Conservation (phyloP, 2,113 vertebrate genomes). For the Dasypus novemcinctus region DNA sequence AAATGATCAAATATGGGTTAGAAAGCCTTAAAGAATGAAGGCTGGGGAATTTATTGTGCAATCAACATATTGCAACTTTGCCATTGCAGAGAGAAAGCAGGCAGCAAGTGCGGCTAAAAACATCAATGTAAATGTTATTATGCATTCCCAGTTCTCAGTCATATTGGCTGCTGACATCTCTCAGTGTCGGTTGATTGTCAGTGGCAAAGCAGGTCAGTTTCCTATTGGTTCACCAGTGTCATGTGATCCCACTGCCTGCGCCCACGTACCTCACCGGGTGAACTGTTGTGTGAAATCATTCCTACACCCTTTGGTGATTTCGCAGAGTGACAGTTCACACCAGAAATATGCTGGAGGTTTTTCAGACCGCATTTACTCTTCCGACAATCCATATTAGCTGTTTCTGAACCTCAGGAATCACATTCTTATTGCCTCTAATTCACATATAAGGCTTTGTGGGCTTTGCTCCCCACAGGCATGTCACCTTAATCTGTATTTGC, state of each 20-base stretch:
- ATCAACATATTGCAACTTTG: constrained; percentile 73
- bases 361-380: constrained; percentile 41
- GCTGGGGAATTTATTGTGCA: constrained; percentile 62
- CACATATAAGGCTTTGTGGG: not conserved
- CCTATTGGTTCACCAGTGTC: constrained; percentile 57
- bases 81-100: constrained; percentile 57
- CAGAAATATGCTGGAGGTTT: constrained; percentile 23
- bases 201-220: constrained; percentile 32
- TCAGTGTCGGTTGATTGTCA: constrained; percentile 33
- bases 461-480: not conserved
- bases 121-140: constrained; percentile 78
- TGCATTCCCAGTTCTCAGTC: constrained; percentile 69
- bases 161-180: constrained; percentile 65
- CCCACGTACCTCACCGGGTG: constrained; percentile 63
- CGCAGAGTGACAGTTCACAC: constrained; percentile 51
- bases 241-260: constrained; percentile 57
- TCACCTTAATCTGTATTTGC: not conserved
- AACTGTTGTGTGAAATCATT: constrained; percentile 76
- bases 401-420: not conserved
- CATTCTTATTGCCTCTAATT: not conserved
- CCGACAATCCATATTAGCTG: not conserved
- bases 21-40: constrained; percentile 71
- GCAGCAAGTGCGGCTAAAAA: constrained; percentile 64
- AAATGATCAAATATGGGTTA: constrained; percentile 70
- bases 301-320: constrained; percentile 66